Conservation (phyloP, 2,113 vertebrate species). For the Aegithalos caudatus region DNA sequence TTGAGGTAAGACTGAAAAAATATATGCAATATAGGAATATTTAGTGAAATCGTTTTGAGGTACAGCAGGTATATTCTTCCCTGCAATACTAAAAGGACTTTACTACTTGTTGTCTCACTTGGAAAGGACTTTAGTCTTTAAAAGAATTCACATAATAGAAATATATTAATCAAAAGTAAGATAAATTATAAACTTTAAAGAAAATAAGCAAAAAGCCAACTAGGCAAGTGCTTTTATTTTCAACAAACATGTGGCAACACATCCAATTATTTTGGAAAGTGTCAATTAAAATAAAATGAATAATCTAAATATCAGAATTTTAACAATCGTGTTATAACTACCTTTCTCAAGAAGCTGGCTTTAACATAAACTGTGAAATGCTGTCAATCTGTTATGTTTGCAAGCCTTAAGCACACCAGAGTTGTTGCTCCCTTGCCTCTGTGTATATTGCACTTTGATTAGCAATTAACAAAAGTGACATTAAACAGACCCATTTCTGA, state of each 20-base stretch:
- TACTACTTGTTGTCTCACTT: not conserved
- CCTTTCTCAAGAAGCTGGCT: conserved; percentile 67
- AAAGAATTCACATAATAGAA: not conserved
- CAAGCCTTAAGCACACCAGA: conserved; percentile 33
- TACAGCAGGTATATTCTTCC: not conserved
- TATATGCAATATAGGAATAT: not conserved
- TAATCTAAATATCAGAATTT: conserved; percentile 42
- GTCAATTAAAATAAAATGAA: conserved; percentile 64
- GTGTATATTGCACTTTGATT: conserved; percentile 53
- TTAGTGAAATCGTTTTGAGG: not conserved
- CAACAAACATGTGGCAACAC: conserved; percentile 33
- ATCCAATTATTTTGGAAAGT: conserved; percentile 58
- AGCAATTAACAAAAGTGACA: conserved; percentile 57
- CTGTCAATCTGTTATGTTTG: conserved; percentile 43
- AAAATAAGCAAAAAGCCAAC: conserved; percentile 56
- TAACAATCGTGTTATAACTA: too few relatives aligned
- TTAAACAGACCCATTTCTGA: conserved; percentile 37
- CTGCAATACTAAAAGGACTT: not conserved
- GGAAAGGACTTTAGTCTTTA: not conserved
- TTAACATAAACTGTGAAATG: conserved; percentile 71
- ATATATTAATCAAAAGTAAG: not conserved
- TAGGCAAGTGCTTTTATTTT: conserved; percentile 25
- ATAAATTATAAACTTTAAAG: conserved; percentile 41
- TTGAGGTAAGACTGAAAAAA: not conserved
- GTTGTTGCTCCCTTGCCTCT: conserved; percentile 36